phyloP scores from a whole-genome alignment of 2,113 vertebrate species.

The human (Homo sapiens) region DNA sequence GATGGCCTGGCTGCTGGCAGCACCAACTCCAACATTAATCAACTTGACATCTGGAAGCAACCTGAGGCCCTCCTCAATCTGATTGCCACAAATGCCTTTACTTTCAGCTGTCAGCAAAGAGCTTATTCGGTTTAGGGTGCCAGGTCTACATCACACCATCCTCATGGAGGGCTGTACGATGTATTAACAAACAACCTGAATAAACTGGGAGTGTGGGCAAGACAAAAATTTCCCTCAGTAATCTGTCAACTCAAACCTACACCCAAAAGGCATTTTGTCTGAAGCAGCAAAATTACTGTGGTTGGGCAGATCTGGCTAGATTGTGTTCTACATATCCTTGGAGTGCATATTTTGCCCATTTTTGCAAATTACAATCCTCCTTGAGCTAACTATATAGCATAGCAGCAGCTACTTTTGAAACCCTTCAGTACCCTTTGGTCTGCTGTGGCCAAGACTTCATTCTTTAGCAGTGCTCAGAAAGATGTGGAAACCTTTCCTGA shows the following conservation, averaged over 20 bases:
- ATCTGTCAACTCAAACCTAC: slow-evolving; percentile 40
- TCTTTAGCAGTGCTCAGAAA: background rate
- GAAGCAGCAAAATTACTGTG: slow-evolving; percentile 44
- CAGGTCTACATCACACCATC: slow-evolving; percentile 14
- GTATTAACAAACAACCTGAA: background rate
- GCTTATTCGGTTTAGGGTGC: slow-evolving; percentile 24
- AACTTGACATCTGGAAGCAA: slow-evolving; percentile 58
- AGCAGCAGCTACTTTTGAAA: background rate
- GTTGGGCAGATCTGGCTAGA: background rate
- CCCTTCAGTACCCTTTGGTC: background rate
- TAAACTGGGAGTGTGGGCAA: slow-evolving; percentile 32
- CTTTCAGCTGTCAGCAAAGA: slow-evolving; percentile 62
- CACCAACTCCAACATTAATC: slow-evolving; percentile 46
- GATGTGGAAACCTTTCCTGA: slow-evolving; percentile 30
- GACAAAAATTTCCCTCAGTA: slow-evolving; percentile 22
- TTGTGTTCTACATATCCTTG: background rate
- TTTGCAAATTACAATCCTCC: slow-evolving; percentile 35
- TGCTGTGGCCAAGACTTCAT: background rate
- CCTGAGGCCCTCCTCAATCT: background rate
- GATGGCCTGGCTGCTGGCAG: slow-evolving; percentile 24
- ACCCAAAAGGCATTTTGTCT: slow-evolving; percentile 40
- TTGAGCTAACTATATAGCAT: background rate
- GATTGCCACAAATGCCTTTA: slow-evolving; percentile 54
- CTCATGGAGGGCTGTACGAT: background rate
- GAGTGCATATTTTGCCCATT: slow-evolving; percentile 23